Conservation (phyloP, 1,140 invertebrate species). For the Mesaphorura yosii region DNA sequence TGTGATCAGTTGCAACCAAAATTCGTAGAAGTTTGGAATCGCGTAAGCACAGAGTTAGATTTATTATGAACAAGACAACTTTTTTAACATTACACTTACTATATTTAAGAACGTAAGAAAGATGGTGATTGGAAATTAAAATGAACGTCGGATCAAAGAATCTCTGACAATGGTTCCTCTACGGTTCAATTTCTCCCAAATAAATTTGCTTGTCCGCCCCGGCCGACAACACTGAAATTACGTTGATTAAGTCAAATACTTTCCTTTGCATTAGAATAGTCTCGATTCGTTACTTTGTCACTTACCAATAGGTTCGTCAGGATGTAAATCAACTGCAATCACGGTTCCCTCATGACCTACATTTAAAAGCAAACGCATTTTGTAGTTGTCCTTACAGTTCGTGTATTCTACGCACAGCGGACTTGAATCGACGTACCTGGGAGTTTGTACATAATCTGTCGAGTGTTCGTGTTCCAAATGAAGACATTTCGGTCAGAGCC, state of each 20-base stretch:
- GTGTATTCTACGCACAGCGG: too few relatives aligned
- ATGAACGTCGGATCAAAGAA: neutral
- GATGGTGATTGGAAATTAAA: neutral
- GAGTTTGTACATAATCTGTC: constrained; percentile 87
- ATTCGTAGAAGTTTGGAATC: neutral
- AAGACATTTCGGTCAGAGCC: constrained; percentile 93
- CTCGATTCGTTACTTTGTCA: constrained; percentile 7
- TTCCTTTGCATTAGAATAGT: constrained; percentile 1
- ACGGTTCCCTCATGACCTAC: constrained; percentile 96
- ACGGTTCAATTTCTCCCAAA: constrained; percentile 78
- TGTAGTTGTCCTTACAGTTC: too few relatives aligned
- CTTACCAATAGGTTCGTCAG: constrained; percentile 78
- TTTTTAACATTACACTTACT: too few relatives aligned
- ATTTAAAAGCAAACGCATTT: too few relatives aligned
- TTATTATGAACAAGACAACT: neutral
- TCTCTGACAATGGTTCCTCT: neutral
- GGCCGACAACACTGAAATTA: constrained; percentile 63
- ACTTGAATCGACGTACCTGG: too few relatives aligned
- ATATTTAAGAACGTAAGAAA: too few relatives aligned
- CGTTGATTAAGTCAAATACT: neutral
- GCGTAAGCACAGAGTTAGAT: neutral
- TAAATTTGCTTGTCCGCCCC: constrained; percentile 94
- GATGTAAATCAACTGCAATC: constrained; percentile 94
- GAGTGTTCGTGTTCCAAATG: constrained; percentile 87
- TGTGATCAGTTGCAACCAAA: neutral